Evolutionary conservation across 2,888 invertebrate genomes (phyloP), one percentile per base, ranked within the genome.

Genomic region (Drosophila mercatorum): DNA sequence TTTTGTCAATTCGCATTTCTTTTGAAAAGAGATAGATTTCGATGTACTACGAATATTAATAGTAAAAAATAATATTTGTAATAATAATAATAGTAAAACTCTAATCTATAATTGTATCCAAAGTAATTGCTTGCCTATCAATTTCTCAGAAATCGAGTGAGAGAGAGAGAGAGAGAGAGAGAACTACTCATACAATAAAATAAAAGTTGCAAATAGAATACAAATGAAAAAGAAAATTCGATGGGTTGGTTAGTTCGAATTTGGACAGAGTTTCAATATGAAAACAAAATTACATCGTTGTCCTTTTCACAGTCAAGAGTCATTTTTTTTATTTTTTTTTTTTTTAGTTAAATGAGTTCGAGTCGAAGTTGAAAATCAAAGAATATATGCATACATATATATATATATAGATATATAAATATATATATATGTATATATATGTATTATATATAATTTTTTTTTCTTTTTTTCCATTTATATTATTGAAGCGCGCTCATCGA

Each of bases 241-340:
- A 22, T 34, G 64, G 55, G 26, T 43, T 64, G 55, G 26, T 43
- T 64, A 68, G 22, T 44, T 55, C 43, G 2, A 78, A 72, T 75
- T 78, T 72, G 67, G 60, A 66, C 28, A 67, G 49, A 65, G 46
- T 68, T 71, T 74, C n/a, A 70, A 71, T 71, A 43, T 41, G 59
- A 59, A 80, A 80, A 69, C 61, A 82, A 80, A 91, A 91, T 92
- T 92, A 92, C 92, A 91, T 92, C 91, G 84, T 92, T 89, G 81
- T 92, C 91, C 81, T 91, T 89, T 81, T 92, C 91, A 91, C 89
- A 92, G 85, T 92, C 92, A 81, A 92, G 91, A 78, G 92, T 92
- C 92, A 92, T 92, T 61, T 75, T 84, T 22, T 22, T 22, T 22
- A 1, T 22, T 49, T n/a, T 34, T n/a, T 49, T n/a, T 11, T 17